These are phyloP conservation scores for Aurelia aurita complex sp. Pacific DNA, from an alignment of 30 jellyfish, hydroid and myxozoan genomes.

Conservation along the genomic window DNA sequence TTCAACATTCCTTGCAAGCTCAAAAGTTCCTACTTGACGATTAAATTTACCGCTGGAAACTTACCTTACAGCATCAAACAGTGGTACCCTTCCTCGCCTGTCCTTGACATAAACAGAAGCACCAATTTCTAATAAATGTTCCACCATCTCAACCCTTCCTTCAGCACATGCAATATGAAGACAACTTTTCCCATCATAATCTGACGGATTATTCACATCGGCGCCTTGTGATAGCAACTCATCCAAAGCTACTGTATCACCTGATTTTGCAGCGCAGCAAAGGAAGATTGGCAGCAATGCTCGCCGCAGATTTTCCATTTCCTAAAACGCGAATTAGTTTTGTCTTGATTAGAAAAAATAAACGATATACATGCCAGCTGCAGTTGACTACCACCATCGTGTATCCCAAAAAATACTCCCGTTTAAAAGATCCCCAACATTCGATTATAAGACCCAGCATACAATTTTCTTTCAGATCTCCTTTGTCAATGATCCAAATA, in stretches of 20 bases:
- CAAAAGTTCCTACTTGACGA: no score
- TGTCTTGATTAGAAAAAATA: no score
- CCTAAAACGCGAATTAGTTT: conserved; percentile 45
- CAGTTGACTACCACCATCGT: no score
- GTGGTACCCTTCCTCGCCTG: conserved; percentile 95
- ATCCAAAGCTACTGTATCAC: conserved; percentile 80
- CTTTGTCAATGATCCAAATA: neutral
- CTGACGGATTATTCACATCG: conserved; percentile 93
- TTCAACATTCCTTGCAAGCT: no score
- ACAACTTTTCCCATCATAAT: conserved; percentile 97
- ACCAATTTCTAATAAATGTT: conserved; percentile 71
- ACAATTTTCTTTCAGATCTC: no score
- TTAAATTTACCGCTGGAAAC: neutral
- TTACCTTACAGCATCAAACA: conserved; percentile 96
- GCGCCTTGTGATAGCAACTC: conserved; percentile 97
- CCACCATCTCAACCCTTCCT: conserved; percentile 84
- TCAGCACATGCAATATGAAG: conserved; percentile 96
- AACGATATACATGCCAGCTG: no score
- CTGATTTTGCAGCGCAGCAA: conserved; percentile 99
- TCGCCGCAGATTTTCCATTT: conserved; percentile 89
- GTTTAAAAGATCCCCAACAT: no score
- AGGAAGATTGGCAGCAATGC: conserved; percentile 92
- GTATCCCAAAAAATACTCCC: no score
- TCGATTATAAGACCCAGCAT: no score
- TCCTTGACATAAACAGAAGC: conserved; percentile 87